phyloP scores from a whole-genome alignment of 2,888 invertebrate species.

The Caenorhabditis sp. region DNA sequence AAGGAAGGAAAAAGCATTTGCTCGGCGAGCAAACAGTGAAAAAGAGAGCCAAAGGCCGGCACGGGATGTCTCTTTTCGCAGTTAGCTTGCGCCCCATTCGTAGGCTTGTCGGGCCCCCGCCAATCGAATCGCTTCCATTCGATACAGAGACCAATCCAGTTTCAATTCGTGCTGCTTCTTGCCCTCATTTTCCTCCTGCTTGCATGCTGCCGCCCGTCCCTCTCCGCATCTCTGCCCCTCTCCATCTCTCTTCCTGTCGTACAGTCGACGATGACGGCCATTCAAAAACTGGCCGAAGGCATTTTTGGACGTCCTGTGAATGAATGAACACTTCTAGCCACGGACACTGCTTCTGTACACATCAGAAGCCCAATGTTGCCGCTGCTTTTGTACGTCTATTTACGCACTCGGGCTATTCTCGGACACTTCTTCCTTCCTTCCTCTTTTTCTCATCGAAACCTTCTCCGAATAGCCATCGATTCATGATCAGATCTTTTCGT shows the following conservation, averaged over 20 bases:
- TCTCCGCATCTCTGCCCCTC: constrained; percentile 23
- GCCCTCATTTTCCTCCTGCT: constrained; percentile 51
- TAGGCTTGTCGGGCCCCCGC: not conserved
- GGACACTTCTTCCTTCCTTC: constrained; percentile 9
- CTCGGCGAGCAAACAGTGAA: not conserved
- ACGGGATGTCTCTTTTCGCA: too few species aligned
- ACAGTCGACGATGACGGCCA: constrained; percentile 21
- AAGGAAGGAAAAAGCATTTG: not conserved
- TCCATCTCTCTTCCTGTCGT: constrained; percentile 3
- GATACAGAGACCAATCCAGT: constrained; percentile 44
- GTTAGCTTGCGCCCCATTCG: not conserved
- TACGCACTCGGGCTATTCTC: constrained; percentile 38
- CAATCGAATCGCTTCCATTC: constrained; percentile 21
- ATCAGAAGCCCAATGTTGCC: not conserved
- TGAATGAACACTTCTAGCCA: constrained; percentile 17
- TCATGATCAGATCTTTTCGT: not conserved
- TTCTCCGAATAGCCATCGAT: not conserved
- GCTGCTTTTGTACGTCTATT: constrained; percentile 36
- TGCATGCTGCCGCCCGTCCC: constrained; percentile 28
- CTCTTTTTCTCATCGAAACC: too few species aligned
- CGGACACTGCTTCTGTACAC: constrained; percentile 37
- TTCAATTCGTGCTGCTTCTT: constrained; percentile 54
- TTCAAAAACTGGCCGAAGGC: constrained; percentile 53
- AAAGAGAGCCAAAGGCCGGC: not conserved
- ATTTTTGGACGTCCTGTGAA: constrained; percentile 37